Percentiles rank a stretch among this genome's conserved stretches.
phyloP scores from a whole-genome alignment of 2,888 invertebrate genomes.

The Cephus nigrinus region DNA sequence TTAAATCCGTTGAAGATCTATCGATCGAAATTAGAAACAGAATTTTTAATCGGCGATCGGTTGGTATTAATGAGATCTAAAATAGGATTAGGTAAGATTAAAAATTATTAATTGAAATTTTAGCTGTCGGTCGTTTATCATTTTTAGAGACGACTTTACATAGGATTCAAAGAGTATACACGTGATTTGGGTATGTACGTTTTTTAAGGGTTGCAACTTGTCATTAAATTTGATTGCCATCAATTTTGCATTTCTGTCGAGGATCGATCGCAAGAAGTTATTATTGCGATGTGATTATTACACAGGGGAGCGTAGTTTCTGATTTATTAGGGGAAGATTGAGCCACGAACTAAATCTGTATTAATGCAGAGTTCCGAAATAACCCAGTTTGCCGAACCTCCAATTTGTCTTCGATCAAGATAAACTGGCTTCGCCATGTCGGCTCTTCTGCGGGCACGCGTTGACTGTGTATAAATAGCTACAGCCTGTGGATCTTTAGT shows the following conservation, averaged over 20 bases:
- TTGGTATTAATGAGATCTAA: not conserved
- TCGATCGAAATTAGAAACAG: not conserved
- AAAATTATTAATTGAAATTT: not conserved
- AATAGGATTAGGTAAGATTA: not conserved
- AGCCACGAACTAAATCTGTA: slow-evolving; percentile 36
- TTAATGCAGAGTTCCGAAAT: slow-evolving; percentile 31
- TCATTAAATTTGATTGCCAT: not conserved
- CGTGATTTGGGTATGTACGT: not conserved
- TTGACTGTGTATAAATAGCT: not conserved
- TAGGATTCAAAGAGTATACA: not conserved
- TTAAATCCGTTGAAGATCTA: not conserved
- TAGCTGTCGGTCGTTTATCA: no score
- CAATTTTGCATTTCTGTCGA: not conserved
- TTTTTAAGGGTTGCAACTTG: not conserved
- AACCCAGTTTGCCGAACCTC: slow-evolving; percentile 28
- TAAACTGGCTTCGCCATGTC: slow-evolving; percentile 9
- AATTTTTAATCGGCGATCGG: not conserved
- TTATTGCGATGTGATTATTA: slow-evolving; percentile 5
- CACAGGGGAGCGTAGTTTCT: slow-evolving; percentile 19
- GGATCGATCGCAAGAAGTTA: slow-evolving; percentile 3
- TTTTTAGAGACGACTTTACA: not conserved
- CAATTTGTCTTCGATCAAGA: slow-evolving; percentile 40
- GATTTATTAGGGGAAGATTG: slow-evolving; percentile 38
- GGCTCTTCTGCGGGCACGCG: not conserved
- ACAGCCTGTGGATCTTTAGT: not conserved